phyloP scores from a whole-genome alignment of 2,113 vertebrate species.

The Tachycineta bicolor region DNA sequence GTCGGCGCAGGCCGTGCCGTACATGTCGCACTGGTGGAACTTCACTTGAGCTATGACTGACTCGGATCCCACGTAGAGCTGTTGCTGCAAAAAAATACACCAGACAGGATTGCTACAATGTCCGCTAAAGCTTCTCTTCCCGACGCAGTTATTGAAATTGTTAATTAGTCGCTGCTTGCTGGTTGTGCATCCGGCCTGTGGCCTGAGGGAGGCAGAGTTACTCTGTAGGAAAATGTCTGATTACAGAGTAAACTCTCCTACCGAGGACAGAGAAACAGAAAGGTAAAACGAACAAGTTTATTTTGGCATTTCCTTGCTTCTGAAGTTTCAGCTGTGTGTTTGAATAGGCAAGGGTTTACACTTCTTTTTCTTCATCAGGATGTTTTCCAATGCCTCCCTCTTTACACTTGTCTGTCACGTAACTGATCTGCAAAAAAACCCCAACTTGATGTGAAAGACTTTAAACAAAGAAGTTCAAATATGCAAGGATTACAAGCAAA shows the following conservation, averaged over 20 bases:
- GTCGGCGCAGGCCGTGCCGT: constrained; percentile 92
- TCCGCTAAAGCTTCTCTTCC: not conserved
- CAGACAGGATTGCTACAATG: not conserved
- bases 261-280: not conserved
- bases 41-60: constrained; percentile 86
- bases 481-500: not conserved
- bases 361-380: not conserved
- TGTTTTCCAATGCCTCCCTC: not conserved
- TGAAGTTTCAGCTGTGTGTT: not conserved
- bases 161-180: not conserved
- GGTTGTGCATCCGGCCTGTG: not conserved
- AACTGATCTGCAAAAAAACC: not conserved
- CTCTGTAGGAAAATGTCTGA: not conserved
- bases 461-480: not conserved
- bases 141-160: not conserved
- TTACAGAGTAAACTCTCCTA: not conserved
- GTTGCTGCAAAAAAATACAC: constrained; percentile 81
- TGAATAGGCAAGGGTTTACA: not conserved
- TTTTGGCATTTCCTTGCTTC: not conserved
- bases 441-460: not conserved
- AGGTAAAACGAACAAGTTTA: not conserved
- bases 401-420: not conserved
- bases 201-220: constrained; percentile 52
- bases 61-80: constrained; percentile 89
- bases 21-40: constrained; percentile 93